Conservation (phyloP, 2,113 vertebrate species). For the Rynchops niger region DNA sequence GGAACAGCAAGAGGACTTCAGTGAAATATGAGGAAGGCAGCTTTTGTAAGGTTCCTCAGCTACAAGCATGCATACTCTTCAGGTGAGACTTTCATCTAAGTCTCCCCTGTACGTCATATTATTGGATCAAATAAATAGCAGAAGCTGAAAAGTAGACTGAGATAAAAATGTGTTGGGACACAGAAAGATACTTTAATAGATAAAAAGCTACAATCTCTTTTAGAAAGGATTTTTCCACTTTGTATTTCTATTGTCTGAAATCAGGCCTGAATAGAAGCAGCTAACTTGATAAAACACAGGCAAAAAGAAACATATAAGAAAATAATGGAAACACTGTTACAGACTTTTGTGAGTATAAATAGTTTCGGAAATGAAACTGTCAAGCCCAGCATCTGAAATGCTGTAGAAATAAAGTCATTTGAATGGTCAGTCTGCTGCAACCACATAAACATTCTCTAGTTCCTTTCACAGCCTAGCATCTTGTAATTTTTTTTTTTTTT, state of each 20-base stretch:
- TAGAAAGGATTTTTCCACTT: conserved; percentile 59
- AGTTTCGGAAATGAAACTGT: conserved; percentile 72
- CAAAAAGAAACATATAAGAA: conserved; percentile 6
- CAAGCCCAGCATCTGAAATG: conserved; percentile 56
- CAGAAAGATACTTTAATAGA: neutral
- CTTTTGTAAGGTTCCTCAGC: neutral
- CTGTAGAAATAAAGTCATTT: conserved; percentile 58
- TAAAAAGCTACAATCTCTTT: conserved; percentile 19
- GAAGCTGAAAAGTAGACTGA: neutral
- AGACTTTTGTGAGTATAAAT: conserved; percentile 73
- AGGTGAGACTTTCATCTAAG: neutral
- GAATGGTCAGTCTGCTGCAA: conserved; percentile 56
- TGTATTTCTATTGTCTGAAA: conserved; percentile 65
- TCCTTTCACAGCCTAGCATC: neutral
- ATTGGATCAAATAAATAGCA: conserved; percentile 5
- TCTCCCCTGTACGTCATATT: neutral
- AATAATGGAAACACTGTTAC: conserved; percentile 73
- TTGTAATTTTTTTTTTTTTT: neutral
- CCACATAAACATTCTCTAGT: neutral
- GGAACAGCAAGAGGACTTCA: neutral
- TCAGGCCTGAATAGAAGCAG: conserved; percentile 58
- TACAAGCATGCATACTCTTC: neutral
- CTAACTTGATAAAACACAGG: conserved; percentile 42
- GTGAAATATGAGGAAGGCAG: neutral
- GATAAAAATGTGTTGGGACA: conserved; percentile 12